Base-by-base conservation (phyloP, 1,140 invertebrate genomes). In the Orius insidiosus region DNA sequence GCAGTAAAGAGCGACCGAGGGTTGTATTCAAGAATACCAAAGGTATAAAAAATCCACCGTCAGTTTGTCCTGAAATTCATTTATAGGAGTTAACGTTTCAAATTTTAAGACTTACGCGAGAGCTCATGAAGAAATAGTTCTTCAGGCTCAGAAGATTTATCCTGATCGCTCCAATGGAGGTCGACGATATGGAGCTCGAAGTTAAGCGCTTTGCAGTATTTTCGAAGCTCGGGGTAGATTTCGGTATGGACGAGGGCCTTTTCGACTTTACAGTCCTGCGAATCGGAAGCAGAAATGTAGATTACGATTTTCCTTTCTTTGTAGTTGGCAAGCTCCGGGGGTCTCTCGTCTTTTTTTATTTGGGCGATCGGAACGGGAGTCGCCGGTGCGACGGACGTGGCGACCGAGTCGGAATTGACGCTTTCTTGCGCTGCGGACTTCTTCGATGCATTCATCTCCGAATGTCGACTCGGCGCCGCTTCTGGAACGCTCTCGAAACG, bases 21-120 rank as follows among this genome's bases (percentile, higher is more conserved):
- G 75, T 79, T 33, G 80, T 74, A 57, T 76, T 81, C 5, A 85
- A 60, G 57, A 84, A 82, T 44, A 84, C 58, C 8, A 83, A 70
- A 0, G 80, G 78, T 15, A 84, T 74, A 11, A 83, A 68, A 43
- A 80, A 78, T 0, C 77, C 73, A 1, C 74, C 63, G 47, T 80
- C 75, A 35, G 72, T 70, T 59, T 82, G 78, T 53, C 78, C 75
- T 76, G 58, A 9, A 55, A 56, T n/a, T n/a, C n/a, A n/a, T n/a
- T n/a, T n/a, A n/a, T n/a, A n/a, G n/a, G n/a, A n/a, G n/a, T n/a
- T n/a, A n/a, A n/a, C n/a, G n/a, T n/a, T n/a, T n/a, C n/a, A n/a
- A n/a, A n/a, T n/a, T n/a, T n/a, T n/a, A n/a, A n/a, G n/a, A 61
- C 68, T 65, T 61, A 76, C 76, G 70, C 32, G 73, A 69, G 4